Evolutionary conservation across 2,113 vertebrate species (phyloP).

Genomic region (Girardinichthys multiradiatus): DNA sequence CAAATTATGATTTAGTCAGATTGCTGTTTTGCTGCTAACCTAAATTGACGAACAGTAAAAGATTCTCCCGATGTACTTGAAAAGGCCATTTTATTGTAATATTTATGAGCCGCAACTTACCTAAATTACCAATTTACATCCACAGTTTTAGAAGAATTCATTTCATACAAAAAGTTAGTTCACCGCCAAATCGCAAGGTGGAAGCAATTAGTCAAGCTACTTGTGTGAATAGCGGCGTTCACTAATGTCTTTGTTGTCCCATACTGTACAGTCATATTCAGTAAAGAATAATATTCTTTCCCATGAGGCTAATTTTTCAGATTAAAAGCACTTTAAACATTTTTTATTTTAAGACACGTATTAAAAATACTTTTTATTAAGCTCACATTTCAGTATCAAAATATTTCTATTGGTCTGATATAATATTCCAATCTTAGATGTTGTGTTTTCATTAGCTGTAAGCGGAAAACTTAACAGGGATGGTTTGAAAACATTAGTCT

Average conservation of each 20-base stretch:
- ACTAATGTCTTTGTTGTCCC: background rate
- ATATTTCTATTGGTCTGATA: no score
- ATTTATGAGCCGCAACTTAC: no score
- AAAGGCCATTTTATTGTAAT: no score
- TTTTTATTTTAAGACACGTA: no score
- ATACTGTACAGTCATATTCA: background rate
- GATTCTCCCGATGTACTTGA: no score
- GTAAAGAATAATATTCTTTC: background rate
- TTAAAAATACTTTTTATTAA: background rate
- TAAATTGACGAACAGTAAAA: background rate
- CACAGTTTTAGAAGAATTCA: no score
- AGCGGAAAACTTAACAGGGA: background rate
- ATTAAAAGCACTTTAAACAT: no score
- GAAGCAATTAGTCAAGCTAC: slow-evolving; percentile 14
- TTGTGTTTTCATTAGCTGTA: background rate
- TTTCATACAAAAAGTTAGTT: background rate
- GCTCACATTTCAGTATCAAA: no score
- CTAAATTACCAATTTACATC: no score
- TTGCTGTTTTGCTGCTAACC: background rate
- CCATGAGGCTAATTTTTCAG: no score
- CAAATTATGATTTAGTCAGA: background rate
- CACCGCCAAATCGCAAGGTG: slow-evolving; percentile 30
- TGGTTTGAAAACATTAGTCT: no score
- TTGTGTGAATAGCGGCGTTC: background rate
- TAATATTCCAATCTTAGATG: no score